Evolutionary conservation across 2,888 invertebrate species (phyloP).

Genomic region (Dryobotodes eremita): DNA sequence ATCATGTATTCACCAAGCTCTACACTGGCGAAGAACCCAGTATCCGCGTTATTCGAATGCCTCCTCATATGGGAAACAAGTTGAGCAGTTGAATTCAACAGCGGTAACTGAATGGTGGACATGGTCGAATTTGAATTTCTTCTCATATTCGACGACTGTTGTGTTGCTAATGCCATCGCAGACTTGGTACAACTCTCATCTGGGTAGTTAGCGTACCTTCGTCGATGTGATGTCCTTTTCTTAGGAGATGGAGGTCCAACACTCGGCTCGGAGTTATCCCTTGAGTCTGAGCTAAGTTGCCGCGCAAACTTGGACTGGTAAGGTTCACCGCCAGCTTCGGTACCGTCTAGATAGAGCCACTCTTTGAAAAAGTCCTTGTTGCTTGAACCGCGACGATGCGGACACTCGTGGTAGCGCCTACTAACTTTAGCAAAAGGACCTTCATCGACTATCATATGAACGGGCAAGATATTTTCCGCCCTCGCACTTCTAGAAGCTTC

Average conservation of each 20-base stretch:
- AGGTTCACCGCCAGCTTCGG: constrained; percentile 85
- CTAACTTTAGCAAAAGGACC: constrained; percentile 88
- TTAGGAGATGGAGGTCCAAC: constrained; percentile 88
- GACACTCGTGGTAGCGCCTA: constrained; percentile 84
- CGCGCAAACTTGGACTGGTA: constrained; percentile 90
- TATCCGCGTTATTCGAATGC: constrained; percentile 92
- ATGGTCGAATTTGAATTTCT: constrained; percentile 92
- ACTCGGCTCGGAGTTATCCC: constrained; percentile 88
- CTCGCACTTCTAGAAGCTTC: constrained; percentile 80
- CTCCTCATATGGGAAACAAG: constrained; percentile 89
- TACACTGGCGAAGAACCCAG: constrained; percentile 90
- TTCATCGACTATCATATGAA: constrained; percentile 85
- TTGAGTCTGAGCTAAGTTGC: constrained; percentile 89
- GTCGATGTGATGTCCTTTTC: constrained; percentile 83
- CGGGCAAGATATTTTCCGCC: constrained; percentile 79
- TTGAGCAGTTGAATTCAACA: constrained; percentile 87
- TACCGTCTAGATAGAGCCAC: constrained; percentile 86
- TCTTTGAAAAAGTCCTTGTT: constrained; percentile 87
- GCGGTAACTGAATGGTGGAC: constrained; percentile 91
- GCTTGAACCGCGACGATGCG: constrained; percentile 81
- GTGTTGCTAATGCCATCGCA: constrained; percentile 86
- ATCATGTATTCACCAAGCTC: constrained; percentile 90
- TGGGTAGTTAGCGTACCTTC: constrained; percentile 85
- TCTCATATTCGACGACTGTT: constrained; percentile 89
- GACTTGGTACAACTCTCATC: constrained; percentile 89